Percentiles rank a stretch among this genome's conserved stretches.
Conservation (phyloP, 2,888 invertebrate genomes). For the Cactoblastis cactorum region DNA sequence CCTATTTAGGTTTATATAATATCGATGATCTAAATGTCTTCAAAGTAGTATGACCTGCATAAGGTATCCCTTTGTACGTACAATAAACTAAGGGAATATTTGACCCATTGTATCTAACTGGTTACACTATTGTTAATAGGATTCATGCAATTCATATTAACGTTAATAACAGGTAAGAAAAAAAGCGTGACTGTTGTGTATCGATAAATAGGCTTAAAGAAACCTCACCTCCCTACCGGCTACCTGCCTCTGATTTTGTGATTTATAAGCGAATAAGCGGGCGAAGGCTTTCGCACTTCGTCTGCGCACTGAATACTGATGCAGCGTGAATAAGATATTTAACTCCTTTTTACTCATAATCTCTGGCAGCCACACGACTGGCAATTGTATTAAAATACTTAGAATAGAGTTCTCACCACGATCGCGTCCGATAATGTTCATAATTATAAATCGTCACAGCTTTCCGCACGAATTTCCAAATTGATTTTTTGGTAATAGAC, state of each 20-base stretch:
- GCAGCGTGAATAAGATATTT: slow-evolving; percentile 41
- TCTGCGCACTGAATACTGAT: slow-evolving; percentile 38
- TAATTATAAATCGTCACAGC: slow-evolving; percentile 41
- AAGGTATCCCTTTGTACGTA: no score
- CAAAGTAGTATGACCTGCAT: no score
- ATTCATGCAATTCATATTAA: background rate
- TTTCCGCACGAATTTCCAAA: slow-evolving; percentile 66
- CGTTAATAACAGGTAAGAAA: background rate
- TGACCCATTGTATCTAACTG: no score
- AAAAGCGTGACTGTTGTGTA: slow-evolving; percentile 3
- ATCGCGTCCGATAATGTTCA: slow-evolving; percentile 17
- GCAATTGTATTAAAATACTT: background rate
- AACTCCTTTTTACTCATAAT: slow-evolving; percentile 29
- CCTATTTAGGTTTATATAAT: no score
- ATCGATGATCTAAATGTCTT: no score
- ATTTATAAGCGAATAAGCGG: slow-evolving; percentile 44
- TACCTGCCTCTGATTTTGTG: slow-evolving; percentile 47
- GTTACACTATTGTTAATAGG: no score
- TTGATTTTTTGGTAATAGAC: slow-evolving; percentile 59
- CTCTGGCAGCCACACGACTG: slow-evolving; percentile 9
- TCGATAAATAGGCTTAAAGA: slow-evolving; percentile 22
- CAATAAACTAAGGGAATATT: no score
- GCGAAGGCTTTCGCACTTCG: slow-evolving; percentile 41
- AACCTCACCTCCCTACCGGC: slow-evolving; percentile 31
- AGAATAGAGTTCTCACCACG: slow-evolving; percentile 24